Evolutionary conservation across 1,140 invertebrate genomes (phyloP).

Genomic region (Aphelenchoides fujianensis): DNA sequence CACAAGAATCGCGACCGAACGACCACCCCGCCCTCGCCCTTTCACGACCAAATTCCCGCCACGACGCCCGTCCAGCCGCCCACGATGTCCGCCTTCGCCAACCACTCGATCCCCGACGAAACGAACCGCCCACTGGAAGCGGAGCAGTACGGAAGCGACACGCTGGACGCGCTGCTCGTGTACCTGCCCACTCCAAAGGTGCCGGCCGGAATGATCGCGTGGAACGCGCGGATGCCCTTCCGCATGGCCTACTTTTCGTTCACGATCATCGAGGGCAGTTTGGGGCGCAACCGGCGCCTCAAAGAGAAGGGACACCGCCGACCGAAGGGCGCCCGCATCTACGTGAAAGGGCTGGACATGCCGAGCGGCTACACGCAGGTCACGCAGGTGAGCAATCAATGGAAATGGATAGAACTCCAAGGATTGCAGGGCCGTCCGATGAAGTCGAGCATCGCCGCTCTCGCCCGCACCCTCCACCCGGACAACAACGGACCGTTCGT

Average conservation of each 20-base stretch:
- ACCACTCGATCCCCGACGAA: not conserved
- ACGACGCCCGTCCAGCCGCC: not conserved
- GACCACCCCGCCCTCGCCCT: not conserved
- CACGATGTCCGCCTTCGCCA: not conserved
- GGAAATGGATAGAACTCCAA: conserved; percentile 21
- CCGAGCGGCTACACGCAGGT: conserved; percentile 38
- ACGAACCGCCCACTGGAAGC: conserved; percentile 11
- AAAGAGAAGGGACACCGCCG: conserved; percentile 9
- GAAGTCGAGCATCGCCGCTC: conserved; percentile 19
- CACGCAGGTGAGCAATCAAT: conserved; percentile 35
- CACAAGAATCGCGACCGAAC: not conserved
- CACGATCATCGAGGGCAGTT: conserved; percentile 33
- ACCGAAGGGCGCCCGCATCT: conserved; percentile 30
- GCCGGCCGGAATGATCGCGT: conserved; percentile 31
- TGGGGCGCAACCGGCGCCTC: conserved; percentile 26
- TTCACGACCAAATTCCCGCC: conserved; percentile 15
- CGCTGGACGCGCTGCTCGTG: conserved; percentile 24
- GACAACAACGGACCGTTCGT: conserved; percentile 34
- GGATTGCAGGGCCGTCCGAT: conserved; percentile 19
- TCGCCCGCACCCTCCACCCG: conserved; percentile 32
- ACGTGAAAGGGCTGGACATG: conserved; percentile 37
- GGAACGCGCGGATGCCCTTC: conserved; percentile 35
- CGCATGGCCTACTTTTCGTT: conserved; percentile 36
- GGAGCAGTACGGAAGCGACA: conserved; percentile 19
- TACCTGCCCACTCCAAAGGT: conserved; percentile 33